Evolutionary conservation across 2,797 vertebrate genomes (phyloP).

Genomic region (Phylloscopus collybita): DNA sequence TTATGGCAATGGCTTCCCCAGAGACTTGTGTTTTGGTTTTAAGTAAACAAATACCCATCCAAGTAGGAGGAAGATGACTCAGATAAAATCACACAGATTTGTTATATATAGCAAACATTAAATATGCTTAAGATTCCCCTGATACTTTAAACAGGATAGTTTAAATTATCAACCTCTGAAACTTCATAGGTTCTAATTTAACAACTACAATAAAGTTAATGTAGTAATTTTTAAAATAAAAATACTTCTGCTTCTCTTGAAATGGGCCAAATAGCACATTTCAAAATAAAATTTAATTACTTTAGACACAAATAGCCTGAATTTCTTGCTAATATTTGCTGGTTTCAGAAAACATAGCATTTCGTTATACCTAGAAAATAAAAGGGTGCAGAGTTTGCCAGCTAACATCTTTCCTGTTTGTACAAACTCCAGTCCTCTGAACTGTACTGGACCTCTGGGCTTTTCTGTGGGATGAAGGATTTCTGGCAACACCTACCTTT

Average conservation of each 20-base stretch:
- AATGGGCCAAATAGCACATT: background rate
- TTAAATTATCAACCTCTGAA: background rate
- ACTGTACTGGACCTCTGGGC: background rate
- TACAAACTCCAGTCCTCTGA: background rate
- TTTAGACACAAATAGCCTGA: background rate
- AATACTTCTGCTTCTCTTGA: background rate
- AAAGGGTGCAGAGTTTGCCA: background rate
- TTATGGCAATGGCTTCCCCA: background rate
- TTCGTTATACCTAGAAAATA: background rate
- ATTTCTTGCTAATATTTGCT: background rate
- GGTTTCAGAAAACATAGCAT: background rate
- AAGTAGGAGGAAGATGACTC: slow-evolving; percentile 13
- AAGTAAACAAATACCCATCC: slow-evolving; percentile 10
- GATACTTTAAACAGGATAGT: background rate
- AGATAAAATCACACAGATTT: background rate
- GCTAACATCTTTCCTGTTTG: background rate
- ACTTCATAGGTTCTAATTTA: background rate
- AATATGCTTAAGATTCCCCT: background rate
- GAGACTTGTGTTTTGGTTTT: background rate
- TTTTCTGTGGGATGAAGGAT: background rate
- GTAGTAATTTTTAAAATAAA: background rate
- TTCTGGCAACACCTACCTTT: background rate
- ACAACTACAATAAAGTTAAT: background rate
- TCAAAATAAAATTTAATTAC: background rate
- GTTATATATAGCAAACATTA: background rate